These are phyloP conservation scores for Leiothrix lutea DNA, from an alignment of 2,113 vertebrate genomes.

Conservation along the genomic window DNA sequence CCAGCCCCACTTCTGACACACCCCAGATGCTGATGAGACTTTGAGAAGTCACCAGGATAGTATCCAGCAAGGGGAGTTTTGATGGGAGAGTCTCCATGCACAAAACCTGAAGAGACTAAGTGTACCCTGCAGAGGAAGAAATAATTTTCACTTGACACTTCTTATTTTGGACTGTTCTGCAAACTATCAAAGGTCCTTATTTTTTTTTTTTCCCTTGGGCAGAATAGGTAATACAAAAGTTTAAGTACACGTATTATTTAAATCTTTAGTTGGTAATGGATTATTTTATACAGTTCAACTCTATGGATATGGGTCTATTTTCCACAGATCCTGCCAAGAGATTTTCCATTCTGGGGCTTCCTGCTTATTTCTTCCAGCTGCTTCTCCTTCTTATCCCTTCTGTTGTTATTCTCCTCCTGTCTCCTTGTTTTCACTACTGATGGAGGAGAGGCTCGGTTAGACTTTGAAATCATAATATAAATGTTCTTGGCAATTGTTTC, in stretches of 20 bases:
- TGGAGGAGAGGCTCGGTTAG: neutral
- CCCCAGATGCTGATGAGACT: neutral
- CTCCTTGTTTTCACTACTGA: slow-evolving; percentile 45
- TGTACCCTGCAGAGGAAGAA: neutral
- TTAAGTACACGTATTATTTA: neutral
- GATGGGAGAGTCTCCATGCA: neutral
- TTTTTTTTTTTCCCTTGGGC: neutral
- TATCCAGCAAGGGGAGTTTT: neutral
- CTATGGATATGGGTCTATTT: slow-evolving; percentile 33
- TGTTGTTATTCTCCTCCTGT: slow-evolving; percentile 60
- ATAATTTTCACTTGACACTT: neutral
- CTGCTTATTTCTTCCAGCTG: slow-evolving; percentile 69
- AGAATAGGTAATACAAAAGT: neutral
- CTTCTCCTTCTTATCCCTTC: slow-evolving; percentile 59
- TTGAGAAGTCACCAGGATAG: neutral
- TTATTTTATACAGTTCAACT: slow-evolving; percentile 29
- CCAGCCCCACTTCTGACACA: neutral
- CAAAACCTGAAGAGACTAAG: neutral
- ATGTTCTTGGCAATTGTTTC: slow-evolving; percentile 51
- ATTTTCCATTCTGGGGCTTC: slow-evolving; percentile 54
- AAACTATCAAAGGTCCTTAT: neutral
- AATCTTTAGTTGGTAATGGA: slow-evolving; percentile 1
- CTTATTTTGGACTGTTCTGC: neutral
- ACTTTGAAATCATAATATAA: slow-evolving; percentile 42
- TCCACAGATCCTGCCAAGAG: slow-evolving; percentile 58